A percentile compares a stretch with the other conserved stretches of the same genome.
phyloP scores from a whole-genome alignment of 2,113 vertebrate genomes.

The Silurus asotus region DNA sequence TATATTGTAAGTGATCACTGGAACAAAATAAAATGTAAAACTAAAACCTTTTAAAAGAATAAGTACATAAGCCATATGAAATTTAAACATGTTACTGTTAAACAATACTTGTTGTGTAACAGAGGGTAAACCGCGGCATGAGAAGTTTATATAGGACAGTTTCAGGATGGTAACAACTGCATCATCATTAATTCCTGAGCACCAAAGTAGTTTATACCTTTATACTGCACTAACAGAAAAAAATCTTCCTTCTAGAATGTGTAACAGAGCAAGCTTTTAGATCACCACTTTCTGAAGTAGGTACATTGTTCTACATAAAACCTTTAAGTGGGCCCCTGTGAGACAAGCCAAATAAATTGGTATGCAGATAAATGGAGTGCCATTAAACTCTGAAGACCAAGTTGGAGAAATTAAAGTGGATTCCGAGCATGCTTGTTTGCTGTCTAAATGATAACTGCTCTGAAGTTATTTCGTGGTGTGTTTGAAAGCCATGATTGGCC shows the following conservation, averaged over 20 bases:
- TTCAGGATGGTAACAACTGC: no score
- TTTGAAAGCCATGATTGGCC: neutral
- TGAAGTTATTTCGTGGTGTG: neutral
- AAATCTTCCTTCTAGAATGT: neutral
- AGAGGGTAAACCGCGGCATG: no score
- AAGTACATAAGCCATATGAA: no score
- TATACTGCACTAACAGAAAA: neutral
- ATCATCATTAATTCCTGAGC: neutral
- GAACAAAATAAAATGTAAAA: no score
- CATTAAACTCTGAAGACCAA: neutral
- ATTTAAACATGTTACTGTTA: no score
- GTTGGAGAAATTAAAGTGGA: neutral
- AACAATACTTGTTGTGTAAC: no score
- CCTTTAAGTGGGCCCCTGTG: neutral
- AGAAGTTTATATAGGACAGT: no score
- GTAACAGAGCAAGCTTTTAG: neutral
- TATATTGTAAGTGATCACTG: no score
- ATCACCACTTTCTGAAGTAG: neutral
- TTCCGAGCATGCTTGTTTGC: neutral
- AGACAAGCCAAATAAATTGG: neutral
- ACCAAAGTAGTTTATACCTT: neutral
- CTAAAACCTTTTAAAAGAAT: no score
- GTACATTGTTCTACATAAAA: neutral
- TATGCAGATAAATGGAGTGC: neutral
- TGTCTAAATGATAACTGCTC: neutral